Base-by-base conservation (phyloP, 2,113 vertebrate genomes). In the Daboia siamensis region DNA sequence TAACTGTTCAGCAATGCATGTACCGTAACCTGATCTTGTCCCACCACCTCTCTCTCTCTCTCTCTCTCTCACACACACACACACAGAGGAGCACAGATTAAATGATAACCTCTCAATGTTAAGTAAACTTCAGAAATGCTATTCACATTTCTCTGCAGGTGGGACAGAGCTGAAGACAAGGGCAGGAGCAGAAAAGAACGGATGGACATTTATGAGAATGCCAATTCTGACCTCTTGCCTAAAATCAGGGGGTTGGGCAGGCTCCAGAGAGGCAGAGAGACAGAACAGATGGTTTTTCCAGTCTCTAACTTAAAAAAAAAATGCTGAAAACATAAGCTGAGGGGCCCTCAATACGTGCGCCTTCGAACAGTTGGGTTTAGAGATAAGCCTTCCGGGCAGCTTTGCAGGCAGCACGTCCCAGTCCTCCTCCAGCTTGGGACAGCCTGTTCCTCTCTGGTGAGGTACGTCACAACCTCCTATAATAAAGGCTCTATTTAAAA, bases 371-470 rank as follows among this genome's bases (percentile, higher is more conserved):
- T 57, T 93, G 92, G 92, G 23, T 23, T 44, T 10, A 56, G n/a
- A 61, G 92, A 93, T 93, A 93, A 93, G 80, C 74, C 46, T 86
- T 33, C 44, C n/a, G 20, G 56, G 88, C 74, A 88, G 91, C 91
- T 12, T 29, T 5, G n/a, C n/a, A 55, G 24, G 21, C 48, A 33
- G 88, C 44, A 74, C n/a, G 46, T 86, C 88, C 24, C 56, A 59
- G 15, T 59, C 23, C 13, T 84, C 56, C 24, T 9, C 26, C 26
- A 33, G 88, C 20, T 86, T n/a, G 54, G 92, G 80, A 93, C 92
- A 7, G 74, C 26, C 23, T 90, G 92, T 93, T 90, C 92, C 90
- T 39, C 26, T n/a, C 39, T 7, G 13, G 39, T 64, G 56, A 46
- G 17, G 54, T n/a, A 52, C n/a, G 56, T 93, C 80, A 52, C 46